Evolutionary conservation across 2,888 invertebrate species (phyloP).

Genomic region (Lissocephala sabroskyi): DNA sequence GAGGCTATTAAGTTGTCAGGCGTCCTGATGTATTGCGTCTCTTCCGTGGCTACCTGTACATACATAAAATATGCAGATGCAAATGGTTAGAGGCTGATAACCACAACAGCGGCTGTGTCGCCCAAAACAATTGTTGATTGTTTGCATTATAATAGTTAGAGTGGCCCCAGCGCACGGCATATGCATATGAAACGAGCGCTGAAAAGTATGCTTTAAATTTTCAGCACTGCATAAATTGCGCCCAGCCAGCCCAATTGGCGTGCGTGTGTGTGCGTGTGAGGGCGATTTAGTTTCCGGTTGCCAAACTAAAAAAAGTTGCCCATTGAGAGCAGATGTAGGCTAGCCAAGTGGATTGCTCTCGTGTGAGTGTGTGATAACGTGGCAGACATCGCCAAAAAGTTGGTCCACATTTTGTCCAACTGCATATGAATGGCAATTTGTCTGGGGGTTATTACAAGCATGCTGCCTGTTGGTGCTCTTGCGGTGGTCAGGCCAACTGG

Average conservation of each 20-base stretch:
- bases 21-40: slow-evolving; percentile 70
- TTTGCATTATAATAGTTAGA: slow-evolving; percentile 1
- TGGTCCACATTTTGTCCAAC: slow-evolving; percentile 30
- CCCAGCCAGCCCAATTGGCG: slow-evolving; percentile 11
- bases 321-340: neutral
- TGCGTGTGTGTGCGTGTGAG: slow-evolving; percentile 5
- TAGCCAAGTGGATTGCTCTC: neutral
- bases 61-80: neutral
- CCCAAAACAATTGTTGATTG: neutral
- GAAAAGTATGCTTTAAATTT: slow-evolving; percentile 44
- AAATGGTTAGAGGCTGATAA: too few species aligned
- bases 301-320: slow-evolving; percentile 36
- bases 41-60: slow-evolving; percentile 67
- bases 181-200: neutral
- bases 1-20: slow-evolving; percentile 71
- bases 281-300: slow-evolving; percentile 46
- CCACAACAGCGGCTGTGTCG: neutral
- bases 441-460: slow-evolving; percentile 48
- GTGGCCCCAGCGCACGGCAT: too few species aligned
- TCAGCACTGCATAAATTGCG: slow-evolving; percentile 27
- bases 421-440: slow-evolving; percentile 61
- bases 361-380: slow-evolving; percentile 1
- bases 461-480: slow-evolving; percentile 27
- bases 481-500: slow-evolving; percentile 22
- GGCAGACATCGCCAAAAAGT: slow-evolving; percentile 21